These are phyloP conservation scores for Rhaphigaster nebulosa DNA, from an alignment of 2,888 invertebrate species.

Conservation along the genomic window DNA sequence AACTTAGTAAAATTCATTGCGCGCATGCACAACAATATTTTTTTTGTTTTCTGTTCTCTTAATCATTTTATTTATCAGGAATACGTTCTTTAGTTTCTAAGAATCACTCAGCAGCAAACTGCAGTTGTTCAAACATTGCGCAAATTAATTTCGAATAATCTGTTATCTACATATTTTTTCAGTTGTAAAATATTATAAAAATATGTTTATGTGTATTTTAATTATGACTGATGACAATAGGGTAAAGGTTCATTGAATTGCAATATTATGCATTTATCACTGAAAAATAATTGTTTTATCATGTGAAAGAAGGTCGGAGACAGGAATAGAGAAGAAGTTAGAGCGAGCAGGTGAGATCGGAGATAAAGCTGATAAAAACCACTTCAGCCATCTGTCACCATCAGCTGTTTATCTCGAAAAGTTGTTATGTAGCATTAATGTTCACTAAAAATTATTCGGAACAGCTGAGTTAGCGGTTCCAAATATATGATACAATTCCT, in stretches of 20 bases:
- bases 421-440: background rate
- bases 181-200: background rate
- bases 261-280: background rate
- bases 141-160: too few relatives aligned
- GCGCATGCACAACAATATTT: too few relatives aligned
- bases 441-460: background rate
- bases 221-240: background rate
- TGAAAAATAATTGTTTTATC: background rate
- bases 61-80: background rate
- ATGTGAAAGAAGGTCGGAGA: background rate
- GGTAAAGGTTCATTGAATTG: background rate
- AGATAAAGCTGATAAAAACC: background rate
- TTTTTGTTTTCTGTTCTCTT: too few relatives aligned
- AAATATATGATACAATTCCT: background rate
- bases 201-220: background rate
- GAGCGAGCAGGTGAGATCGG: background rate
- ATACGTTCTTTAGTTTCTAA: background rate
- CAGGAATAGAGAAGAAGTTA: background rate
- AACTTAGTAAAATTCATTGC: too few relatives aligned
- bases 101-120: background rate
- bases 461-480: background rate
- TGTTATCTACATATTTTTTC: background rate
- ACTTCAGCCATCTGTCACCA: background rate
- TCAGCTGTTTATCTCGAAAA: background rate
- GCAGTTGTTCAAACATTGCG: too few relatives aligned